Conservation (phyloP, 2,113 vertebrate species). For the Notothenia rossii region DNA sequence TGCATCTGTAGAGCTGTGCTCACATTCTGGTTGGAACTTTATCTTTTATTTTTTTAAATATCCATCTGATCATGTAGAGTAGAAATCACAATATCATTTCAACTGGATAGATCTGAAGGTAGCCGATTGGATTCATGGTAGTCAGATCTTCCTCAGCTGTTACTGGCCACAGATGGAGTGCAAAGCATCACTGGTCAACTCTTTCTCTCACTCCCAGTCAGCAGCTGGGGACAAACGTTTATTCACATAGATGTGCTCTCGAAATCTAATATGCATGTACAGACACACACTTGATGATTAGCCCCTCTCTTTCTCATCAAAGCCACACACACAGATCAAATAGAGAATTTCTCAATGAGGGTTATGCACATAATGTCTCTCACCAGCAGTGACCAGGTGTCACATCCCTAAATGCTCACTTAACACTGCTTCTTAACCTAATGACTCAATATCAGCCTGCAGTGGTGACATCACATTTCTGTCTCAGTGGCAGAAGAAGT, state of each 20-base stretch:
- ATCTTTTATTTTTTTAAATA: neutral
- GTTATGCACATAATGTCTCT: neutral
- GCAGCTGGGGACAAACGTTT: slow-evolving; percentile 40
- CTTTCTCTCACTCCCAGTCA: slow-evolving; percentile 22
- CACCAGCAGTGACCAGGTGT: neutral
- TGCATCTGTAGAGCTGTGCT: slow-evolving; percentile 3
- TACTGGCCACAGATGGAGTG: slow-evolving; percentile 33
- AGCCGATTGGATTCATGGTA: slow-evolving; percentile 2
- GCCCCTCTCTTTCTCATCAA: neutral
- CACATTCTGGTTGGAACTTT: neutral
- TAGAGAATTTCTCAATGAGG: neutral
- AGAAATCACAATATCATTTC: neutral
- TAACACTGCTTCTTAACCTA: neutral
- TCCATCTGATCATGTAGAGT: neutral
- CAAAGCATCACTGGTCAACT: slow-evolving; percentile 5
- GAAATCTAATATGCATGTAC: slow-evolving; percentile 12
- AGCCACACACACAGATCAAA: neutral
- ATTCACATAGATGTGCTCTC: slow-evolving; percentile 14
- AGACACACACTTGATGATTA: neutral
- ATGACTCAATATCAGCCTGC: neutral
- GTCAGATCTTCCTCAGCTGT: slow-evolving; percentile 24
- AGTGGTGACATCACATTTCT: slow-evolving; percentile 6
- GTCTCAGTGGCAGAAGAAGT: neutral
- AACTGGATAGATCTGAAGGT: neutral
- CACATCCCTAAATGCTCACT: neutral